phyloP scores from a whole-genome alignment of 2,113 vertebrate species.

The Caracal caracal region DNA sequence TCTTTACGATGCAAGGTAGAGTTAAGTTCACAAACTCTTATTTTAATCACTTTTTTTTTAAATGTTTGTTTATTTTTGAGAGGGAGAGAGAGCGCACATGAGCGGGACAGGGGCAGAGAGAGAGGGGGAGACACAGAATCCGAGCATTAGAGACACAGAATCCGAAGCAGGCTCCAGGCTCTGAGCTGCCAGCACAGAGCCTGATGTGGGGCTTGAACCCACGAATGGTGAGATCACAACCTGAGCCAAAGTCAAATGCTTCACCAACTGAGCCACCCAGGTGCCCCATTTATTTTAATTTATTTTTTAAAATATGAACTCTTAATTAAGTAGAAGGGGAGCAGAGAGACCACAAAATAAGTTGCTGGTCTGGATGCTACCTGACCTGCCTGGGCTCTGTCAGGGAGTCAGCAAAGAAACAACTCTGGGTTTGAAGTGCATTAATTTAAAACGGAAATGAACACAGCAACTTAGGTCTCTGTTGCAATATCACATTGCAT shows the following conservation, averaged over 20 bases:
- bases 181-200: too few species aligned
- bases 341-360: not conserved
- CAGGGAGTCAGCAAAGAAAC: not conserved
- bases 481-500: not conserved
- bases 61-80: too few species aligned
- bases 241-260: too few species aligned
- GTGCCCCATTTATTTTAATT: too few species aligned
- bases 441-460: not conserved
- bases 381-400: not conserved
- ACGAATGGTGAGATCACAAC: rapidly evolving
- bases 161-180: too few species aligned
- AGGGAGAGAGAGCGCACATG: too few species aligned
- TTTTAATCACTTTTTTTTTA: too few species aligned
- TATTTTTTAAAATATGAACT: not conserved
- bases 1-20: not conserved
- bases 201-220: too few species aligned
- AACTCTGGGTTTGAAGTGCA: not conserved
- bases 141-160: too few species aligned
- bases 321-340: not conserved
- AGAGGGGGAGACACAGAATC: too few species aligned
- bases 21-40: not conserved
- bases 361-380: not conserved
- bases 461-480: not conserved
- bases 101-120: too few species aligned
- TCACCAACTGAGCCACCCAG: too few species aligned